A percentile compares a stretch with the other conserved stretches of the same genome.
These are phyloP conservation scores for Chauna torquata DNA, from an alignment of 2,113 vertebrate species.

Conservation along the genomic window DNA sequence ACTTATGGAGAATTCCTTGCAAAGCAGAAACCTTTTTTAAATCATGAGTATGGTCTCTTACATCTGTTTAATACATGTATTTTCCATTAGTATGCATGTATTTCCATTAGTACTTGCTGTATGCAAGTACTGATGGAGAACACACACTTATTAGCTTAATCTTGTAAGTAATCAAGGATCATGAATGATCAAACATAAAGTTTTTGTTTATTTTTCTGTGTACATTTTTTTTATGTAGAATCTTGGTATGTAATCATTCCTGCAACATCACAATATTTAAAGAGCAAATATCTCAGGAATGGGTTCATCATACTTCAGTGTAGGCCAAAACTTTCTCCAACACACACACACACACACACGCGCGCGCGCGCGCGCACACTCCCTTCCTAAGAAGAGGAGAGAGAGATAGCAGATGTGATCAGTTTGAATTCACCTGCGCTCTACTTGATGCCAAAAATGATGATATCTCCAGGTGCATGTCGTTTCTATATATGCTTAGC, in stretches of 20 bases:
- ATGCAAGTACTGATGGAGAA: neutral
- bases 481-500: neutral
- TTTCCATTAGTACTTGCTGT: too few species aligned
- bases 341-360: neutral
- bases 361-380: too few species aligned
- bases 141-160: neutral
- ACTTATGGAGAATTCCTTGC: neutral
- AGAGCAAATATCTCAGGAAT: neutral
- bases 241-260: neutral
- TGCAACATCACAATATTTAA: neutral
- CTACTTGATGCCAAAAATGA: neutral
- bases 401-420: neutral
- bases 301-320: neutral
- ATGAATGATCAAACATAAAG: neutral
- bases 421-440: neutral
- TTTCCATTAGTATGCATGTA: neutral
- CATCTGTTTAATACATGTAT: neutral
- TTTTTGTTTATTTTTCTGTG: neutral
- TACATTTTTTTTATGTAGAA: neutral
- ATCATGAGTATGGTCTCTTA: neutral
- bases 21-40: neutral
- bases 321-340: neutral
- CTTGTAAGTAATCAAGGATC: neutral
- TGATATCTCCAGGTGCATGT: neutral
- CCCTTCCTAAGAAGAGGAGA: neutral